Conservation (phyloP, 2,797 vertebrate species). For the Urophycis tenuis region DNA sequence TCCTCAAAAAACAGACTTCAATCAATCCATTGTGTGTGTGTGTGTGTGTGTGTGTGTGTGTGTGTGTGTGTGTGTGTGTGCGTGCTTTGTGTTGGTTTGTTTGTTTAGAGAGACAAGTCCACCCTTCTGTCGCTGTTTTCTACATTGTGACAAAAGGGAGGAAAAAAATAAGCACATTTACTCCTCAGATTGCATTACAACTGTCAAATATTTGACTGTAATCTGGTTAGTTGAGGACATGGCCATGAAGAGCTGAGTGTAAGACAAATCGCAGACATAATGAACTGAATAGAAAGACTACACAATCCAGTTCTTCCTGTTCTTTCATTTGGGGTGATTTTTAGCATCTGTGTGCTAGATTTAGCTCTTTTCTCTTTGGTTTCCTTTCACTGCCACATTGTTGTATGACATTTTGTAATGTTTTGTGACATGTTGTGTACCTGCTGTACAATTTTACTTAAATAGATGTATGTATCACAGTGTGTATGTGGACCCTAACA, state of each 20-base stretch:
- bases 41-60: background rate
- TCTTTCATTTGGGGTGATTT: constrained; percentile 30
- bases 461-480: background rate
- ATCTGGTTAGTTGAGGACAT: constrained; percentile 47
- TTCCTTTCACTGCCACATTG: background rate
- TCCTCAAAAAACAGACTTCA: constrained; percentile 22
- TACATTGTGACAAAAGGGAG: constrained; percentile 33
- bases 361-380: constrained; percentile 11
- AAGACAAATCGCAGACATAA: constrained; percentile 49
- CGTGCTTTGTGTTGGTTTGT: constrained; percentile 1
- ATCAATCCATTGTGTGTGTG: constrained; percentile 2
- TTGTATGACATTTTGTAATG: background rate
- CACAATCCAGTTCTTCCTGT: constrained; percentile 47
- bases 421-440: background rate
- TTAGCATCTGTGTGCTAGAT: constrained; percentile 41
- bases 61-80: too few species aligned
- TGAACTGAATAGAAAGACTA: constrained; percentile 35
- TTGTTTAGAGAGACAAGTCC: constrained; percentile 20
- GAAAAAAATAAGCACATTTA: constrained; percentile 48
- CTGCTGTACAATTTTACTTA: background rate
- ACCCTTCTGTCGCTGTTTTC: constrained; percentile 27
- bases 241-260: constrained; percentile 44
- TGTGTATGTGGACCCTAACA: background rate
- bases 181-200: constrained; percentile 56
- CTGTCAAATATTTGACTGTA: constrained; percentile 49